A percentile compares a stretch with the other conserved stretches of the same genome.
Evolutionary conservation across 1,140 invertebrate species (phyloP).

Genomic region (Drosophila nikananu): DNA sequence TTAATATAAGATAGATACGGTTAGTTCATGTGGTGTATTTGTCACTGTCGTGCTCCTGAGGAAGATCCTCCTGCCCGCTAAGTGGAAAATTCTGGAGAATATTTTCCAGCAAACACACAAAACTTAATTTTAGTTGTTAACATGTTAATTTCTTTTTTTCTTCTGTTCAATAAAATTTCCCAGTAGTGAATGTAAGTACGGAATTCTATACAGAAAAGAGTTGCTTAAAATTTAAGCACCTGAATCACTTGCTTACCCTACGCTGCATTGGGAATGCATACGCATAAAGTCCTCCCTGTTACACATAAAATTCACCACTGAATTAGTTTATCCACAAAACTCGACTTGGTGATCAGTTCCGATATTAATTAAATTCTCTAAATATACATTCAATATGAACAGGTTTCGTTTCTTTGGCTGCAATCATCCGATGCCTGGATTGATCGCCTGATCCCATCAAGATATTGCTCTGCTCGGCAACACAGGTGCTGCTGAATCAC

Average conservation of each 20-base stretch:
- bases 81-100: not conserved
- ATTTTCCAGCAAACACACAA: too few relatives aligned
- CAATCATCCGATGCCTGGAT: conserved; percentile 17
- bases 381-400: not conserved
- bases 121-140: too few relatives aligned
- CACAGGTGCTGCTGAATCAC: conserved; percentile 12
- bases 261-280: not conserved
- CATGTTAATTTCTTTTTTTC: too few relatives aligned
- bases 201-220: not conserved
- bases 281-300: not conserved
- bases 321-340: not conserved
- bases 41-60: too few relatives aligned
- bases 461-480: conserved; percentile 19
- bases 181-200: too few relatives aligned
- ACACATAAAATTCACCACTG: not conserved
- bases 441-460: conserved; percentile 31
- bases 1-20: too few relatives aligned
- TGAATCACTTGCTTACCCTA: not conserved
- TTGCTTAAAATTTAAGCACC: not conserved
- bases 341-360: not conserved
- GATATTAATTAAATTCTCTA: not conserved
- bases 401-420: not conserved
- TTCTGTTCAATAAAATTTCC: too few relatives aligned
- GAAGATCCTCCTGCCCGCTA: not conserved
- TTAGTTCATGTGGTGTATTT: too few relatives aligned